Evolutionary conservation across 2,797 vertebrate species (phyloP).

Genomic region (Pteronotus mesoamericanus): DNA sequence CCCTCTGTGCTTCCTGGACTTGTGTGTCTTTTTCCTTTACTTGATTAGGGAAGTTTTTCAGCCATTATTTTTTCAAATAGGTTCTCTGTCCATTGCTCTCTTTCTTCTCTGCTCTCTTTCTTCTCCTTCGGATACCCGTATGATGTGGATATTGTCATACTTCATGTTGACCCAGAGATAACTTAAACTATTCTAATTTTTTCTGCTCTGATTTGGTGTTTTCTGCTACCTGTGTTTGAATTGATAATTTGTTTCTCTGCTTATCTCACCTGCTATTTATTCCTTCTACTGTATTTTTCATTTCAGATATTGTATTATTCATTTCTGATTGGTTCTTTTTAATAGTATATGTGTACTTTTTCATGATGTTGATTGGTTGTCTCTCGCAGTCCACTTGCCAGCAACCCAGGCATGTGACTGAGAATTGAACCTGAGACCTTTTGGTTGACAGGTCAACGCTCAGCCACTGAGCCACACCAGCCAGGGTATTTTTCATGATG

Average conservation of each 20-base stretch:
- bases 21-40: not conserved
- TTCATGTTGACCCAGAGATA: not conserved
- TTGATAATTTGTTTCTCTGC: not conserved
- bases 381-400: no score
- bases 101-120: not conserved
- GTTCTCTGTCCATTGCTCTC: no score
- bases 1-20: not conserved
- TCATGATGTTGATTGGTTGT: not conserved
- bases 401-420: no score
- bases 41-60: not conserved
- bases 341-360: not conserved
- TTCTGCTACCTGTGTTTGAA: not conserved
- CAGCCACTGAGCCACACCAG: no score
- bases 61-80: not conserved
- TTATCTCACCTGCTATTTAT: not conserved
- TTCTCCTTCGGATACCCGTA: not conserved
- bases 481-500: not conserved
- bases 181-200: not conserved
- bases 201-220: not conserved
- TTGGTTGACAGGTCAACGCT: no score
- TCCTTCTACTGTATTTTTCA: not conserved
- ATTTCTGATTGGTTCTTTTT: not conserved
- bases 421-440: no score
- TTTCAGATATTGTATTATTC: not conserved
- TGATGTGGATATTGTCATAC: not conserved